Evolutionary conservation across 2,113 vertebrate genomes (phyloP).

Genomic region (Girardinichthys multiradiatus): DNA sequence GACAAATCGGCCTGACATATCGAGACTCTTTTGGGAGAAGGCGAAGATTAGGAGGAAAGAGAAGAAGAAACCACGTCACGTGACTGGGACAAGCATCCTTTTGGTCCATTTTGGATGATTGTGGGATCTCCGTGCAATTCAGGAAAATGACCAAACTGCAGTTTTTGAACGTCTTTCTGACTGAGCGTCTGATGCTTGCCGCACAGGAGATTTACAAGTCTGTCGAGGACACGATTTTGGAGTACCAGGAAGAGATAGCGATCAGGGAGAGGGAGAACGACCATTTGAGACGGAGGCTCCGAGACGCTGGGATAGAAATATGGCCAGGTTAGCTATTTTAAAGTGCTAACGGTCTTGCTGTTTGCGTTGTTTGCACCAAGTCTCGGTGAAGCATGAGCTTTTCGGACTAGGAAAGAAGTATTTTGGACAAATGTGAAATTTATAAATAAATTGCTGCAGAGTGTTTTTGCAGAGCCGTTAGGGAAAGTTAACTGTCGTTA

Average conservation of each 20-base stretch:
- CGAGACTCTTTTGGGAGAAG: background rate
- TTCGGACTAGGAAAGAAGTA: background rate
- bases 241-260: slow-evolving; percentile 81
- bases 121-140: slow-evolving; percentile 30
- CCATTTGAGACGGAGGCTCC: slow-evolving; percentile 76
- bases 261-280: slow-evolving; percentile 80
- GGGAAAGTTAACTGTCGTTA: slow-evolving; percentile 27
- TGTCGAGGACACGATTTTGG: slow-evolving; percentile 78
- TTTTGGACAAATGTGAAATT: background rate
- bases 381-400: background rate
- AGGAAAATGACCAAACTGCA: slow-evolving; percentile 80
- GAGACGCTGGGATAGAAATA: slow-evolving; percentile 79
- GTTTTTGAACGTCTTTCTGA: slow-evolving; percentile 78
- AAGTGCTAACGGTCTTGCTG: slow-evolving; percentile 35
- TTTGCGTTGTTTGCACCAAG: background rate
- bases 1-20: no score
- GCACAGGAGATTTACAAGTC: slow-evolving; percentile 83
- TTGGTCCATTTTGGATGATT: slow-evolving; percentile 69
- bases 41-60: background rate
- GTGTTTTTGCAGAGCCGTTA: background rate
- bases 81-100: slow-evolving; percentile 67
- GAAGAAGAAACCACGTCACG: slow-evolving; percentile 63
- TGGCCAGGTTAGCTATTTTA: slow-evolving; percentile 76
- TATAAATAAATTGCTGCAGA: background rate
- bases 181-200: slow-evolving; percentile 80